These are phyloP conservation scores for Macquaria australasica DNA, from an alignment of 2,113 vertebrate species.

Conservation along the genomic window DNA sequence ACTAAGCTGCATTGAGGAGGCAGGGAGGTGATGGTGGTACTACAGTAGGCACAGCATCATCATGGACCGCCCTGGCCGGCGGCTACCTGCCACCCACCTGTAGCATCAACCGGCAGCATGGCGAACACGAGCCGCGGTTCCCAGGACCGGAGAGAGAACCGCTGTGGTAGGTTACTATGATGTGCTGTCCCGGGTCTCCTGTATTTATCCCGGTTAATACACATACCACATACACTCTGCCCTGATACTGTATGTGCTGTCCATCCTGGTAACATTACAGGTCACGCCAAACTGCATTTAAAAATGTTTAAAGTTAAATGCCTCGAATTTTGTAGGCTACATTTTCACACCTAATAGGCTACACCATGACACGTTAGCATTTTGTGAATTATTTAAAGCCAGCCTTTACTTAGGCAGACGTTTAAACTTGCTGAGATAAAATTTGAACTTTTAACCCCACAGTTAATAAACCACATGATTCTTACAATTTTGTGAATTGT, in stretches of 20 bases:
- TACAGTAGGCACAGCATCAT: slow-evolving; percentile 51
- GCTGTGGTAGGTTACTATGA: slow-evolving; percentile 59
- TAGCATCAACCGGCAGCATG: slow-evolving; percentile 74
- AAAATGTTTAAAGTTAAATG: fast-evolving
- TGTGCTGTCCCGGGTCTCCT: not conserved
- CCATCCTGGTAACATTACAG: not conserved
- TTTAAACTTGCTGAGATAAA: not conserved
- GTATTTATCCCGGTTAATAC: not conserved
- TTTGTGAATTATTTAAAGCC: not conserved
- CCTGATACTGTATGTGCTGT: not conserved
- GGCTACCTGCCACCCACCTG: slow-evolving; percentile 73
- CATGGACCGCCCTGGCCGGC: slow-evolving; percentile 73
- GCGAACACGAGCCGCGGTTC: slow-evolving; percentile 63
- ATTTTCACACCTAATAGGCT: fast-evolving
- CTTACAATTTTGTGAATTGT: not conserved
- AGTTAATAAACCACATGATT: too few relatives aligned
- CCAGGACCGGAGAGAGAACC: slow-evolving; percentile 40
- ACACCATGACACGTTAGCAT: fast-evolving
- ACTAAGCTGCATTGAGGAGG: slow-evolving; percentile 53
- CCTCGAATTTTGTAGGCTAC: fast-evolving
- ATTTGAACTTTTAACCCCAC: not conserved
- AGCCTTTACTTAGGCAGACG: not conserved
- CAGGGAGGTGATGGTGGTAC: slow-evolving; percentile 39
- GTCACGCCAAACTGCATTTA: not conserved
- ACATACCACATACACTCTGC: not conserved